Conservation (phyloP, 2,797 vertebrate genomes). For the Sternarchorhynchus goeldii region DNA sequence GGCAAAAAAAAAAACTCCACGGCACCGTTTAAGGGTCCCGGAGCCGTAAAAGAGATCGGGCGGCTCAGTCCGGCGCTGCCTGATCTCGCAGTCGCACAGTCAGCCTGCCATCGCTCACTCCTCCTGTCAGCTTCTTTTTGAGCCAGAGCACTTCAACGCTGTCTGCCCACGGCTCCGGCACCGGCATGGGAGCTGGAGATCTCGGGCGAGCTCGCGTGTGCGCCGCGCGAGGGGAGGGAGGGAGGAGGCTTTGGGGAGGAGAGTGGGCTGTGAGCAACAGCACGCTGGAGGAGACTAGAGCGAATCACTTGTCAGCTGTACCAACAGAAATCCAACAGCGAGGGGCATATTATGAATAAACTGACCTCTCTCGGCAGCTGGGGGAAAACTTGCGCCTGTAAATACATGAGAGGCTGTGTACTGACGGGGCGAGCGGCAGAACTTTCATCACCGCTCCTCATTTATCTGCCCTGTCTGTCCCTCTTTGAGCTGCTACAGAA, state of each 20-base stretch:
- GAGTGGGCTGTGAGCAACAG: conserved; percentile 26
- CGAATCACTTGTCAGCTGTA: conserved; percentile 67
- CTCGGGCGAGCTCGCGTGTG: conserved; percentile 7
- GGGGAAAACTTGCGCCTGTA: conserved; percentile 16
- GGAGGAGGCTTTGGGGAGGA: conserved; percentile 33
- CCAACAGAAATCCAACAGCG: conserved; percentile 43
- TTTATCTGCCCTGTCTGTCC: background rate
- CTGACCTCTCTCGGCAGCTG: conserved; percentile 59
- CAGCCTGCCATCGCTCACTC: background rate
- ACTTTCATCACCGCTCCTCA: conserved; percentile 29
- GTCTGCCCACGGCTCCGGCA: conserved; percentile 10
- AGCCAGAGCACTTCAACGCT: background rate
- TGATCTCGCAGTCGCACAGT: background rate
- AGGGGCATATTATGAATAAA: conserved; percentile 51
- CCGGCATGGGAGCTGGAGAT: conserved; percentile 18
- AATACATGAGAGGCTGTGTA: conserved; percentile 32
- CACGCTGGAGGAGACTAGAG: conserved; percentile 35
- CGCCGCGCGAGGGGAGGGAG: conserved; percentile 15
- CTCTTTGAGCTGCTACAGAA: background rate
- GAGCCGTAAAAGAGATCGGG: background rate
- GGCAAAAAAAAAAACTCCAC: background rate
- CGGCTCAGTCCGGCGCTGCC: background rate
- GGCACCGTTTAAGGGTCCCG: background rate
- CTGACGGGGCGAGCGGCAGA: background rate
- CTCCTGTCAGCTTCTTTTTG: conserved; percentile 17